These are phyloP conservation scores for Drosophila quinaria DNA, from an alignment of 2,888 invertebrate genomes.

Conservation along the genomic window DNA sequence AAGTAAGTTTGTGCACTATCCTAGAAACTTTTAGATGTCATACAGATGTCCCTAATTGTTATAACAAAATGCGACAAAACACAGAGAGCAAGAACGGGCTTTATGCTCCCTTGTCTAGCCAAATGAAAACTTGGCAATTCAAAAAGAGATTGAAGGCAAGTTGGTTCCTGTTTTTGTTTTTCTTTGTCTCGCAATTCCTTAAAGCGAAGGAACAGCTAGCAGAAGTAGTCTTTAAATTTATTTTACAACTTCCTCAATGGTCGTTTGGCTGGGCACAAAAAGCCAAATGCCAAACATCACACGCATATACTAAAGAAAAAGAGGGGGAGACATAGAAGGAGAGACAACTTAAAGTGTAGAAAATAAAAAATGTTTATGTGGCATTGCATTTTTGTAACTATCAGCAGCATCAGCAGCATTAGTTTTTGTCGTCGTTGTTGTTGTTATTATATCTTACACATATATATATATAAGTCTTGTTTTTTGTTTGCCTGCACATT, in stretches of 20 bases:
- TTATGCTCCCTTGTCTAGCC: background rate
- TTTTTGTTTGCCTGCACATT: conserved; percentile 40
- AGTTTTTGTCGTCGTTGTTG: conserved; percentile 27
- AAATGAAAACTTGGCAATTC: conserved; percentile 48
- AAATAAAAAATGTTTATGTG: conserved; percentile 76
- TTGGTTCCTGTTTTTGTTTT: conserved; percentile 41
- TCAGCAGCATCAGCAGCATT: conserved; percentile 44
- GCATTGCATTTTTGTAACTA: conserved; percentile 66
- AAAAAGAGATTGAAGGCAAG: conserved; percentile 44
- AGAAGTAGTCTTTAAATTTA: conserved; percentile 64
- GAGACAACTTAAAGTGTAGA: conserved; percentile 50
- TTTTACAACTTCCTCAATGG: conserved; percentile 73
- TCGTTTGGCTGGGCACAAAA: conserved; percentile 35
- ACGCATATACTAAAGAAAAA: conserved; percentile 10
- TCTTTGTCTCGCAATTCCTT: conserved; percentile 26
- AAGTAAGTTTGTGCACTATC: background rate
- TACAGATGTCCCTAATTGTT: conserved; percentile 35
- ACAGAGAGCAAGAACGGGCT: background rate
- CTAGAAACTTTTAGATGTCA: conserved; percentile 19
- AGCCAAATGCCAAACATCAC: conserved; percentile 55
- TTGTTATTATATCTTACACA: conserved; percentile 40
- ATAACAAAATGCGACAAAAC: conserved; percentile 32
- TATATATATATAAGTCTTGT: conserved; percentile 16
- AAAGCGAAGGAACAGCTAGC: conserved; percentile 27
- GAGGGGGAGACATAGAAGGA: conserved; percentile 9